Evolutionary conservation across 1,140 invertebrate genomes (phyloP).

Genomic region (Hylaeus volcanicus): DNA sequence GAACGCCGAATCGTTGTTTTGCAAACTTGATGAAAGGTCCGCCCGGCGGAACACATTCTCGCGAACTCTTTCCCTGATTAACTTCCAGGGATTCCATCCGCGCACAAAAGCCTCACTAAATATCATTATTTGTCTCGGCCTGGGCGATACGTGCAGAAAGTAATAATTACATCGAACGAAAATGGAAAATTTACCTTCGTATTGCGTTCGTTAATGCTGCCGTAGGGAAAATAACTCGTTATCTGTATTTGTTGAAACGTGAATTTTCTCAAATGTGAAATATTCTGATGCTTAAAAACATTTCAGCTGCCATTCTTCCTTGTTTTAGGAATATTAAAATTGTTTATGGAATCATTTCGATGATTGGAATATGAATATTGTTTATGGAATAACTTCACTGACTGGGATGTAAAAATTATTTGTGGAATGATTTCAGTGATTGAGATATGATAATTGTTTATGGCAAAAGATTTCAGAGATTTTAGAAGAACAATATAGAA

Average conservation of each 20-base stretch:
- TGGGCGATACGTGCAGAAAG: background rate
- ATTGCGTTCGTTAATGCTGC: background rate
- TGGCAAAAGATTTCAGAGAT: no score
- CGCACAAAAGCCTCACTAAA: background rate
- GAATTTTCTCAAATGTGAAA: no score
- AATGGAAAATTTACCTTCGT: background rate
- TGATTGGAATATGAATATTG: no score
- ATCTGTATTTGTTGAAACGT: background rate
- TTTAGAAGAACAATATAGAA: no score
- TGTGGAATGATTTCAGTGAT: no score
- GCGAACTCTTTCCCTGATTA: background rate
- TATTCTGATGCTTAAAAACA: no score
- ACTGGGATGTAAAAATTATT: no score
- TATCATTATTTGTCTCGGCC: background rate
- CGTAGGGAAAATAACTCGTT: background rate
- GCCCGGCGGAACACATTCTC: background rate
- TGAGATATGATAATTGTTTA: no score
- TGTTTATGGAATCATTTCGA: no score
- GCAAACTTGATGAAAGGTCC: background rate
- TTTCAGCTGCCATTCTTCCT: no score
- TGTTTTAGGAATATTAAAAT: no score
- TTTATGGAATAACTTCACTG: no score
- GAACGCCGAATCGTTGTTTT: slow-evolving; percentile 1
- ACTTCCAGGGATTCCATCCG: background rate
- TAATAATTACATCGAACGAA: background rate